Evolutionary conservation across 2,113 vertebrate genomes (phyloP).

Genomic region (Psephotus haematonotus): DNA sequence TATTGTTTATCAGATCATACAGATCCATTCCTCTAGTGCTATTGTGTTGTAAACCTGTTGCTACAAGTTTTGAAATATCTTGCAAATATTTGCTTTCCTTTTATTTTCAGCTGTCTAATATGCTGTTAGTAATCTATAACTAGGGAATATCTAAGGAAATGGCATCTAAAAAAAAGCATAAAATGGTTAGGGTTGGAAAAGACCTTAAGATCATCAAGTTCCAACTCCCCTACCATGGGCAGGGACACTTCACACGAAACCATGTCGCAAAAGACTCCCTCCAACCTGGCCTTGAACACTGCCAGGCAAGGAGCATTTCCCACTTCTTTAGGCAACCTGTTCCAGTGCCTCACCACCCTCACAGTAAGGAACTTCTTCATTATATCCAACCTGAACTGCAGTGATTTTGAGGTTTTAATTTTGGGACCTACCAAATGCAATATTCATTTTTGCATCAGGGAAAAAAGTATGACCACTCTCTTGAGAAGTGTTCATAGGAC

Average conservation of each 20-base stretch:
- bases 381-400: neutral
- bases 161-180: neutral
- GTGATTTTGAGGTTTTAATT: neutral
- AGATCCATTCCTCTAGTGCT: neutral
- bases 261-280: neutral
- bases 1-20: neutral
- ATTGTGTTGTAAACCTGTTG: neutral
- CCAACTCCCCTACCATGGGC: neutral
- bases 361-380: neutral
- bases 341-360: neutral
- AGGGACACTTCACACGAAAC: neutral
- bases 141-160: neutral
- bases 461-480: neutral
- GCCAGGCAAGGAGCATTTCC: neutral
- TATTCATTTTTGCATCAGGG: neutral
- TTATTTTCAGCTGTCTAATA: neutral
- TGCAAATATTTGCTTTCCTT: neutral
- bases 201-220: neutral
- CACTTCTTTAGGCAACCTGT: neutral
- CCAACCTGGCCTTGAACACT: neutral
- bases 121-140: neutral
- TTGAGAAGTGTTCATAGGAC: neutral
- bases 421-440: neutral
- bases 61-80: neutral
- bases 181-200: neutral